Percentiles rank a stretch among this genome's conserved stretches.
Conservation (phyloP, 2,113 vertebrate genomes). For the Planiliza haematocheilus region DNA sequence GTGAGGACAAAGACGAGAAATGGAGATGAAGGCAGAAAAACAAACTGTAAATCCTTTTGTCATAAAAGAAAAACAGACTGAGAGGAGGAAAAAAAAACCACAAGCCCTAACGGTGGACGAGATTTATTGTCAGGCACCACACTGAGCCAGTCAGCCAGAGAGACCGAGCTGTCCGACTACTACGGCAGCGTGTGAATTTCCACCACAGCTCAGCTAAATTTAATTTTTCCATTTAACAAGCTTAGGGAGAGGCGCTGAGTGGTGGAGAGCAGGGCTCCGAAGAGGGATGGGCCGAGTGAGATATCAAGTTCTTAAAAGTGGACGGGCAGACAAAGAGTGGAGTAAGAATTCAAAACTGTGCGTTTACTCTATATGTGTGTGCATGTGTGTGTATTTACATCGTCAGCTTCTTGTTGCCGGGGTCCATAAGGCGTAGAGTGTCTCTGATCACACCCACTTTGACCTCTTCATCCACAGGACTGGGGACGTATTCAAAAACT, state of each 20-base stretch:
- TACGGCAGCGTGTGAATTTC: conserved; percentile 63
- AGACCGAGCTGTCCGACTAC: conserved; percentile 45
- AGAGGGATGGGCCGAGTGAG: conserved; percentile 33
- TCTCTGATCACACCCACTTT: conserved; percentile 97
- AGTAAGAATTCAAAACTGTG: neutral
- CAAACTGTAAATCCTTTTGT: conserved; percentile 54
- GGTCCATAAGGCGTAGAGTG: conserved; percentile 93
- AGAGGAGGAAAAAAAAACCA: neutral
- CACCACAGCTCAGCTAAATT: conserved; percentile 60
- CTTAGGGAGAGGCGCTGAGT: conserved; percentile 65
- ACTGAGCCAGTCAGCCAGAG: conserved; percentile 34
- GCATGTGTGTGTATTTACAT: conserved; percentile 60
- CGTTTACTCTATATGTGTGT: neutral
- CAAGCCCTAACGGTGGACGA: conserved; percentile 25
- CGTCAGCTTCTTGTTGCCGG: conserved; percentile 81
- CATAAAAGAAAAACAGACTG: conserved; percentile 51
- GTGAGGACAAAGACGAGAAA: neutral
- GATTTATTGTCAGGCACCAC: conserved; percentile 48
- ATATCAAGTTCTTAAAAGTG: conserved; percentile 46
- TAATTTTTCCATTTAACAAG: conserved; percentile 77
- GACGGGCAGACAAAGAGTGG: conserved; percentile 22
- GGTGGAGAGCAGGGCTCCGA: conserved; percentile 32
- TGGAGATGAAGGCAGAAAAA: conserved; percentile 34
- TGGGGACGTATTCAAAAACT: conserved; percentile 93
- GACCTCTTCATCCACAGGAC: conserved; percentile 95